These are phyloP conservation scores for Drosophila quasianomalipes DNA, from an alignment of 2,888 invertebrate species.

Conservation along the genomic window DNA sequence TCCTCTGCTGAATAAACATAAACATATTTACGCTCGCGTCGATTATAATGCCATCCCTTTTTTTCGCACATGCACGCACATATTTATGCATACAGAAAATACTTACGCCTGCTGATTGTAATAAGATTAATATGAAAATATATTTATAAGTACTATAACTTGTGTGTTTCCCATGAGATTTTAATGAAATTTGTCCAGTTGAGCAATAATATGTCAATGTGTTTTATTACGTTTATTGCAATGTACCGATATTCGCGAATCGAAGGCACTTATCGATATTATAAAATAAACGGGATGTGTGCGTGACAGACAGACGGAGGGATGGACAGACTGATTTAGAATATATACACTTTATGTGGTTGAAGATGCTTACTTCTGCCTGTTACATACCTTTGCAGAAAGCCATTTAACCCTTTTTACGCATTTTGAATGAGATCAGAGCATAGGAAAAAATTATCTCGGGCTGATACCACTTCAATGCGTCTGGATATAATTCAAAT, in stretches of 20 bases:
- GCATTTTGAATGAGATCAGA: background rate
- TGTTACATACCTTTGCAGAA: background rate
- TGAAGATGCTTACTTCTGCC: background rate
- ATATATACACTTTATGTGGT: background rate
- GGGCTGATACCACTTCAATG: conserved; percentile 3
- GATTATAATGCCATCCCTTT: background rate
- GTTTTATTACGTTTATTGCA: background rate
- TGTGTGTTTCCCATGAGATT: too few species aligned
- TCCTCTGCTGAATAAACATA: background rate
- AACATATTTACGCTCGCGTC: background rate
- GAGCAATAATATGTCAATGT: background rate
- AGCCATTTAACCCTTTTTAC: background rate
- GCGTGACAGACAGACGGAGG: background rate
- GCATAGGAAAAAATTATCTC: background rate
- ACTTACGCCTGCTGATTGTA: background rate
- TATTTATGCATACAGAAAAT: background rate
- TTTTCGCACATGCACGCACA: background rate
- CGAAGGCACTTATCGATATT: background rate
- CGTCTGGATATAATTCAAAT: conserved; percentile 14
- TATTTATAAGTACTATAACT: background rate
- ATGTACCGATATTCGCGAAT: background rate
- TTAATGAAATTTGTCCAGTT: background rate
- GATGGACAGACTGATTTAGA: background rate
- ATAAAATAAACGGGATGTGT: background rate
- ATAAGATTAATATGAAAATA: background rate